phyloP scores from a whole-genome alignment of 1,140 invertebrate species.

The Diuraphis noxia region DNA sequence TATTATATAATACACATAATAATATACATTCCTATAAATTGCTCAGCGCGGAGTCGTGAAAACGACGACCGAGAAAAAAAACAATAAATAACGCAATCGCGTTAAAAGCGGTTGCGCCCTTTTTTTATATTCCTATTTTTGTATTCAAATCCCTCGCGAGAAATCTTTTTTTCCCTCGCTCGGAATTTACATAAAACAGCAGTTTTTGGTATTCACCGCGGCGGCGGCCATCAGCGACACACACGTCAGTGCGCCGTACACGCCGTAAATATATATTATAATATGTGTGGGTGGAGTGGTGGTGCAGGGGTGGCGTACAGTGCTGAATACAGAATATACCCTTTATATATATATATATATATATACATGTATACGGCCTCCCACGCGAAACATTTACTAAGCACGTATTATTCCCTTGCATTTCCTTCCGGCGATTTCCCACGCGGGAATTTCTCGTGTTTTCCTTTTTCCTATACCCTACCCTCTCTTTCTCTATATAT shows the following conservation, averaged over 20 bases:
- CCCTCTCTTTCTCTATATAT: background rate
- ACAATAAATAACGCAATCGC: conserved; percentile 32
- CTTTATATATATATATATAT: too few relatives aligned
- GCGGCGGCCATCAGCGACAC: background rate
- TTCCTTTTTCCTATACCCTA: background rate
- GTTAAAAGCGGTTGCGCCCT: conserved; percentile 7
- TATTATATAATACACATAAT: background rate
- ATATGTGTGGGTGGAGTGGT: background rate
- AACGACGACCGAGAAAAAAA: background rate
- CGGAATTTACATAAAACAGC: background rate
- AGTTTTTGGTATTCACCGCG: background rate
- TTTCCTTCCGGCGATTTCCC: background rate
- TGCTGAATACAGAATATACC: background rate
- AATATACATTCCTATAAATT: background rate
- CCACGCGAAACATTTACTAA: background rate
- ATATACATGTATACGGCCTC: background rate
- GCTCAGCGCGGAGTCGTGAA: background rate
- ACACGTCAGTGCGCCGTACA: background rate
- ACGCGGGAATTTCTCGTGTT: background rate
- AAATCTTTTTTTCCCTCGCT: background rate
- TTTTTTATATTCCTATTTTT: conserved; percentile 18
- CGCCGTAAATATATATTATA: background rate
- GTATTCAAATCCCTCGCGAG: conserved; percentile 32
- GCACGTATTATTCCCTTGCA: background rate
- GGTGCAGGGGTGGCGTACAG: background rate